phyloP scores from a whole-genome alignment of 2,888 invertebrate genomes.

The Catotricha subobsoleta region DNA sequence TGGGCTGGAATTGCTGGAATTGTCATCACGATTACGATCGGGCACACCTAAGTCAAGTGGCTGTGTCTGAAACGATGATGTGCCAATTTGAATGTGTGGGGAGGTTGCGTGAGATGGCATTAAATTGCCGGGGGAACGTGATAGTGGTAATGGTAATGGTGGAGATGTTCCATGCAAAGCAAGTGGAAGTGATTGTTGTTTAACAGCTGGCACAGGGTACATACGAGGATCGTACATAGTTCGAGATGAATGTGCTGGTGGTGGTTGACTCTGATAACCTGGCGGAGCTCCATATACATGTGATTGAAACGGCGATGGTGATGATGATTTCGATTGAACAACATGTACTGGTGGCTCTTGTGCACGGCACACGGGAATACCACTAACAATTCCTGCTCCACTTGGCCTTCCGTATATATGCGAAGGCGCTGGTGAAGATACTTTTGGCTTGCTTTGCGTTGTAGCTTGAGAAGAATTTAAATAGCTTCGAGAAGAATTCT shows the following conservation, averaged over 20 bases:
- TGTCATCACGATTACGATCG: conserved; percentile 22
- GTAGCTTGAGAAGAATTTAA: too few relatives aligned
- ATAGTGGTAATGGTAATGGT: conserved; percentile 25
- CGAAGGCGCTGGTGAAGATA: conserved; percentile 57
- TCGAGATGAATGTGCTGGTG: conserved; percentile 35
- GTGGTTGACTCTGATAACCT: conserved; percentile 27
- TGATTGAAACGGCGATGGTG: conserved; percentile 25
- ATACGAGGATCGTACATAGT: conserved; percentile 25
- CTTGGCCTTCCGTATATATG: conserved; percentile 18
- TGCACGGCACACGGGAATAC: conserved; percentile 35
- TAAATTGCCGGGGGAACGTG: conserved; percentile 3
- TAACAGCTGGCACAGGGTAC: conserved; percentile 32
- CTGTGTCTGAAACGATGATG: conserved; percentile 42
- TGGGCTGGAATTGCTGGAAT: conserved; percentile 32
- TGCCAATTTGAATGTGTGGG: conserved; percentile 31
- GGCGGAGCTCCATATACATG: background rate
- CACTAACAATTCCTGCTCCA: conserved; percentile 36
- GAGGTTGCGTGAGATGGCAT: conserved; percentile 10
- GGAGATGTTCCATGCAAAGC: conserved; percentile 33
- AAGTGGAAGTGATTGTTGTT: conserved; percentile 23
- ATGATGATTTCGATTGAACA: conserved; percentile 35
- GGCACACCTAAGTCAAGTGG: conserved; percentile 58
- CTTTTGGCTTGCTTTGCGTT: conserved; percentile 38
- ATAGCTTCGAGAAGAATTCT: too few relatives aligned
- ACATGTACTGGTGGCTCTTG: conserved; percentile 17